phyloP scores from a whole-genome alignment of 2,888 invertebrate genomes.

The Zaprionus obscuricornis region DNA sequence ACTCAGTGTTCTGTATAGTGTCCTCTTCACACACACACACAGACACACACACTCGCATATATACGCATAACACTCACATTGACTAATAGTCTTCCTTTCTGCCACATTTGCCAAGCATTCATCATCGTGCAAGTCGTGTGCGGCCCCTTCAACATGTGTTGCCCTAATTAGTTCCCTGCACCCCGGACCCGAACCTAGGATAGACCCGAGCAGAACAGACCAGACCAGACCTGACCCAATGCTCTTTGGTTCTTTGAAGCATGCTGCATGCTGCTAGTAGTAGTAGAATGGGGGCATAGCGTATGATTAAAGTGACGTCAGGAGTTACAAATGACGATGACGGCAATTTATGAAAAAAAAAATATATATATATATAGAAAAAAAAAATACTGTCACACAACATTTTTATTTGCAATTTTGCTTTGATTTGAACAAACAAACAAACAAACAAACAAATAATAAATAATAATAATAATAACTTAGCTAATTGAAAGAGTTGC shows the following conservation, averaged over 20 bases:
- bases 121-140: constrained; percentile 45
- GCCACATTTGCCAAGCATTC: constrained; percentile 54
- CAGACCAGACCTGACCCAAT: neutral
- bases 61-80: constrained; percentile 26
- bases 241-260: neutral
- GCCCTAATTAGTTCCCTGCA: constrained; percentile 61
- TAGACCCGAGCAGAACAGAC: too few relatives aligned
- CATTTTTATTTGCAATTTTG: constrained; percentile 32
- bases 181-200: too few relatives aligned
- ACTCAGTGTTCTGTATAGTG: constrained; percentile 6
- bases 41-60: too few relatives aligned
- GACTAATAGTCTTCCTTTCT: constrained; percentile 55
- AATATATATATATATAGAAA: too few relatives aligned
- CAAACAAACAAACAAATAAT: constrained; percentile 7
- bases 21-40: constrained; percentile 12
- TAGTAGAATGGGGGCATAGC: neutral
- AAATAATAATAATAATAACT: too few relatives aligned
- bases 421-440: too few relatives aligned
- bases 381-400: too few relatives aligned
- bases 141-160: constrained; percentile 62
- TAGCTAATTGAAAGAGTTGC: too few relatives aligned
- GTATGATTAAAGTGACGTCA: constrained; percentile 53
- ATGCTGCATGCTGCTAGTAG: too few relatives aligned
- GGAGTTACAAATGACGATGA: constrained; percentile 32
- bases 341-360: constrained; percentile 52